Evolutionary conservation across 2,113 vertebrate species (phyloP).

Genomic region (Aegotheles bennettii): DNA sequence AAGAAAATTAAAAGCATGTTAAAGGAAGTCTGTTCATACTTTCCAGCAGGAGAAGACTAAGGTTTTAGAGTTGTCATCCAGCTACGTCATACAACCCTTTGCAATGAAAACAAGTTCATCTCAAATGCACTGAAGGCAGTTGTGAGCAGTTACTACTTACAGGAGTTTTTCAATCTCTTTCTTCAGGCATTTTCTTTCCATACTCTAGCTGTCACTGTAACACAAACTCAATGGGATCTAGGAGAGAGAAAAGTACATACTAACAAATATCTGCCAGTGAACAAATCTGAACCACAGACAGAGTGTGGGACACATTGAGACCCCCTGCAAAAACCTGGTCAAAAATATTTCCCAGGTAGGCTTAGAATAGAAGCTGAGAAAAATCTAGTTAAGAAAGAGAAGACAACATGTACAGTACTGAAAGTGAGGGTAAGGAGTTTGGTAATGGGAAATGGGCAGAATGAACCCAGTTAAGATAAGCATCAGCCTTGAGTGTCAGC

Average conservation of each 20-base stretch:
- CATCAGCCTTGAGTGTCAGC: not conserved
- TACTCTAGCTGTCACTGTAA: not conserved
- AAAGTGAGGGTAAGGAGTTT: not conserved
- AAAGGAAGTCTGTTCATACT: not conserved
- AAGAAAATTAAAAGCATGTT: not conserved
- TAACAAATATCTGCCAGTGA: not conserved
- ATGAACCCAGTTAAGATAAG: not conserved
- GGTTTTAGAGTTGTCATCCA: not conserved
- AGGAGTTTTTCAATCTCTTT: constrained; percentile 79
- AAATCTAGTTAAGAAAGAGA: not conserved
- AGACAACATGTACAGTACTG: not conserved
- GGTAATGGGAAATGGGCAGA: not conserved
- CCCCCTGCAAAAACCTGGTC: not conserved
- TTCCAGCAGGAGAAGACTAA: not conserved
- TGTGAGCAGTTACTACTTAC: constrained; percentile 71
- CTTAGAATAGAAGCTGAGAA: not conserved
- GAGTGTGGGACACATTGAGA: not conserved
- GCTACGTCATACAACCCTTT: not conserved
- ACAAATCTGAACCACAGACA: not conserved
- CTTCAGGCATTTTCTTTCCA: constrained; percentile 80
- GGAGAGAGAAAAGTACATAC: not conserved
- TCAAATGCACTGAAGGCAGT: not conserved
- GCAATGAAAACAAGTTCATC: not conserved
- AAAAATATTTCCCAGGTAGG: not conserved
- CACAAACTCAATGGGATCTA: not conserved